phyloP scores from a whole-genome alignment of 2,888 invertebrate species.

The Atethmia centrago region DNA sequence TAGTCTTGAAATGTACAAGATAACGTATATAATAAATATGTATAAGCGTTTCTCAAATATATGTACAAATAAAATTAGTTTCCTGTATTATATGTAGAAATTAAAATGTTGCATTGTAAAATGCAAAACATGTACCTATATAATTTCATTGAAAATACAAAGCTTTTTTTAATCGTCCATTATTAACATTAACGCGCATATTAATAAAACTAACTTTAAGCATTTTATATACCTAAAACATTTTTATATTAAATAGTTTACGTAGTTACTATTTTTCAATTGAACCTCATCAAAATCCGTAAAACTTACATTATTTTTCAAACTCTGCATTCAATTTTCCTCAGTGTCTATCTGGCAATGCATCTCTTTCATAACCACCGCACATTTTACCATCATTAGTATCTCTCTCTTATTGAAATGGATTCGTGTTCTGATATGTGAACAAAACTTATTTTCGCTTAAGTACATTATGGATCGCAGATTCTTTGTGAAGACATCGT shows the following conservation, averaged over 20 bases:
- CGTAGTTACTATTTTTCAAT: neutral
- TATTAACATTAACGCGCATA: neutral
- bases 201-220: neutral
- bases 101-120: slow-evolving; percentile 10
- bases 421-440: slow-evolving; percentile 58
- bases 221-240: neutral
- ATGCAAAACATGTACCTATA: slow-evolving; percentile 10
- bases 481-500: neutral
- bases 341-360: neutral
- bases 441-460: slow-evolving; percentile 46
- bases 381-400: slow-evolving; percentile 17
- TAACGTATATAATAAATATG: slow-evolving; percentile 47
- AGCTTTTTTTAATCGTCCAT: neutral
- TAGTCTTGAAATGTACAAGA: slow-evolving; percentile 64
- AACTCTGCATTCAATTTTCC: slow-evolving; percentile 1
- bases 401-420: slow-evolving; percentile 48
- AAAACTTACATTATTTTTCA: neutral
- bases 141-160: neutral
- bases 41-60: slow-evolving; percentile 27
- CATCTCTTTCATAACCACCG: slow-evolving; percentile 15
- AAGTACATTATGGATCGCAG: slow-evolving; percentile 52
- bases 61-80: slow-evolving; percentile 40
- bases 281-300: neutral
- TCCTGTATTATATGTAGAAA: slow-evolving; percentile 6
- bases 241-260: neutral